Evolutionary conservation across 1,140 invertebrate genomes (phyloP).

Genomic region (Drepana arcuata): DNA sequence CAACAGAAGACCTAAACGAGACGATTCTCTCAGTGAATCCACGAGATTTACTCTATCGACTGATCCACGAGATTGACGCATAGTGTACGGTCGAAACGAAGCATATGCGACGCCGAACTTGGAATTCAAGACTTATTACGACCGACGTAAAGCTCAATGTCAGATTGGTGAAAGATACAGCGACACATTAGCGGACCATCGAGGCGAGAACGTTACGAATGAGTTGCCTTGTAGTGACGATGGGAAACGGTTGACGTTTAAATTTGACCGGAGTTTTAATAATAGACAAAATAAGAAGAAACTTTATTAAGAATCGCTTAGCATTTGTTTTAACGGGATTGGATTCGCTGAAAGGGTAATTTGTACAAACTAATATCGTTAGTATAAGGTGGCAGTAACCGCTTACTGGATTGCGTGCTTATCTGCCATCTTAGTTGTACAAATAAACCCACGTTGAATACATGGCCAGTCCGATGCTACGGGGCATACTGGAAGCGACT

Average conservation of each 20-base stretch:
- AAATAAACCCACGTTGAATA: no score
- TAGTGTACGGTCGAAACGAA: constrained; percentile 45
- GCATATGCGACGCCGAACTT: no score
- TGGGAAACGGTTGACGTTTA: constrained; percentile 54
- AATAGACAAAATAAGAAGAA: constrained; percentile 57
- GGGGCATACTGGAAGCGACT: no score
- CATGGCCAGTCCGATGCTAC: no score
- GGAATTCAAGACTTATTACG: constrained; percentile 56
- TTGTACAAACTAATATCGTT: no score
- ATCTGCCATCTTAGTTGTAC: no score
- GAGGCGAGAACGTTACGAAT: constrained; percentile 33
- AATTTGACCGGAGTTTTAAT: constrained; percentile 61
- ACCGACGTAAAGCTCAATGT: constrained; percentile 46
- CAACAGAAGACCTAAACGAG: constrained; percentile 34
- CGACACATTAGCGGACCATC: constrained; percentile 48
- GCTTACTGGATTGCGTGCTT: no score
- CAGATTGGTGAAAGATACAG: constrained; percentile 42
- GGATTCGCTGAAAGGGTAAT: no score
- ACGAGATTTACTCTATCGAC: constrained; percentile 55
- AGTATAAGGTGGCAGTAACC: no score
- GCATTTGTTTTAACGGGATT: no score
- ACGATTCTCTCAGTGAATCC: constrained; percentile 62
- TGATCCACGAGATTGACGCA: constrained; percentile 61
- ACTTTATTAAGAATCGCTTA: no score
- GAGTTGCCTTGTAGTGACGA: constrained; percentile 35